Percentiles rank a stretch among this genome's conserved stretches.
Conservation (phyloP, 2,113 vertebrate genomes). For the Sinocyclocheilus rhinocerous region DNA sequence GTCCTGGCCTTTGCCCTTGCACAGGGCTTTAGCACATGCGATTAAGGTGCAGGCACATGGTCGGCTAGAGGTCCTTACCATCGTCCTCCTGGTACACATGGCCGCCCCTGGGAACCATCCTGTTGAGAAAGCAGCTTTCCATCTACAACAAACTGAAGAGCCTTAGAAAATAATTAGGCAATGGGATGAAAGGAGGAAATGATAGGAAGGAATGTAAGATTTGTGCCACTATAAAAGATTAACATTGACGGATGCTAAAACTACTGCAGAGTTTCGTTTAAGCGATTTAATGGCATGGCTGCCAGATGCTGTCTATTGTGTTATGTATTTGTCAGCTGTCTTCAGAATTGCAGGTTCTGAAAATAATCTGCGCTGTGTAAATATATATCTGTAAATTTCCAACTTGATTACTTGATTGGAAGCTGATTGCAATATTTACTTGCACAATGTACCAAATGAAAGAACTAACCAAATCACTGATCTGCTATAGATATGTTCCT, state of each 20-base stretch:
- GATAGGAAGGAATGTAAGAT: background rate
- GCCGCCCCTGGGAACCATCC: slow-evolving; percentile 42
- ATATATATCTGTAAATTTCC: background rate
- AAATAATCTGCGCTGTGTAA: background rate
- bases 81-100: slow-evolving; percentile 24
- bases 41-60: slow-evolving; percentile 30
- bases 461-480: background rate
- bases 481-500: background rate
- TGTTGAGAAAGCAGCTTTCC: slow-evolving; percentile 21
- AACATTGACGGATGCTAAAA: slow-evolving; percentile 16
- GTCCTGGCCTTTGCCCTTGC: slow-evolving; percentile 33
- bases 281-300: background rate
- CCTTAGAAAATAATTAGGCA: background rate
- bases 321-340: background rate
- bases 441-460: slow-evolving; percentile 19
- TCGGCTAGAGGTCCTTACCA: slow-evolving; percentile 38
- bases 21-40: slow-evolving; percentile 35
- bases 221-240: slow-evolving; percentile 14
- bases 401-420: slow-evolving; percentile 22
- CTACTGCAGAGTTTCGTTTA: background rate
- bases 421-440: slow-evolving; percentile 13
- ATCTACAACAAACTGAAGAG: slow-evolving; percentile 10
- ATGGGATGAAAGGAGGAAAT: slow-evolving; percentile 16
- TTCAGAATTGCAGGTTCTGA: background rate
- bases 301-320: background rate